Conservation (phyloP, 2,888 invertebrate genomes). For the Sphaerophoria taeniata region DNA sequence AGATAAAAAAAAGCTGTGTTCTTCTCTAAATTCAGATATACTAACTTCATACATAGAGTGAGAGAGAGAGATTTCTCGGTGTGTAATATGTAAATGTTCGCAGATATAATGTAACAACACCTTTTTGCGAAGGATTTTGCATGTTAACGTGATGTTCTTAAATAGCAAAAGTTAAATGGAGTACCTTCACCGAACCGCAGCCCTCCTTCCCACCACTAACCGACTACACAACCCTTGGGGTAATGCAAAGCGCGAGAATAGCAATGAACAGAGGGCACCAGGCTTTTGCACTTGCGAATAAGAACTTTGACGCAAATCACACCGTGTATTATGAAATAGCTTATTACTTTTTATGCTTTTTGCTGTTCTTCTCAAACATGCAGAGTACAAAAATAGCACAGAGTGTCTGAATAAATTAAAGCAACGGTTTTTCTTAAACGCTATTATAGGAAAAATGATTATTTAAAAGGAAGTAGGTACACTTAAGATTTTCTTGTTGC, state of each 20-base stretch:
- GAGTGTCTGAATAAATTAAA: conserved; percentile 21
- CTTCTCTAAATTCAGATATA: too few species aligned
- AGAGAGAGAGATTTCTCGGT: conserved; percentile 1
- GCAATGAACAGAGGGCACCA: too few species aligned
- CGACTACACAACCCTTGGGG: conserved; percentile 23
- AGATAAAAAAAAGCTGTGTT: conserved; percentile 6
- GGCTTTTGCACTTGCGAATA: neutral
- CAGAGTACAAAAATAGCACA: neutral
- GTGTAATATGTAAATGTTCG: neutral
- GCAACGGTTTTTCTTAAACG: neutral
- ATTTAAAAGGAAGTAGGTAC: neutral
- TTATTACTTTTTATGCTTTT: conserved; percentile 3
- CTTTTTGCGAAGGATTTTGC: conserved; percentile 60
- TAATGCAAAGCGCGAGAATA: conserved; percentile 2
- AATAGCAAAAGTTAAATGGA: conserved; percentile 68
- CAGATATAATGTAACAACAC: conserved; percentile 29
- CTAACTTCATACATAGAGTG: too few species aligned
- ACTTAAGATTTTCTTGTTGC: neutral
- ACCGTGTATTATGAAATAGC: conserved; percentile 27
- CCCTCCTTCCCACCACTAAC: too few species aligned
- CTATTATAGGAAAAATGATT: neutral
- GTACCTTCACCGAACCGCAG: too few species aligned
- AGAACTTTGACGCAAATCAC: conserved; percentile 42
- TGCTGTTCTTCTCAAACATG: neutral
- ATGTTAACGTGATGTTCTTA: conserved; percentile 71